Evolutionary conservation across 2,113 vertebrate genomes (phyloP).

Genomic region (Atlantisia rogersi): DNA sequence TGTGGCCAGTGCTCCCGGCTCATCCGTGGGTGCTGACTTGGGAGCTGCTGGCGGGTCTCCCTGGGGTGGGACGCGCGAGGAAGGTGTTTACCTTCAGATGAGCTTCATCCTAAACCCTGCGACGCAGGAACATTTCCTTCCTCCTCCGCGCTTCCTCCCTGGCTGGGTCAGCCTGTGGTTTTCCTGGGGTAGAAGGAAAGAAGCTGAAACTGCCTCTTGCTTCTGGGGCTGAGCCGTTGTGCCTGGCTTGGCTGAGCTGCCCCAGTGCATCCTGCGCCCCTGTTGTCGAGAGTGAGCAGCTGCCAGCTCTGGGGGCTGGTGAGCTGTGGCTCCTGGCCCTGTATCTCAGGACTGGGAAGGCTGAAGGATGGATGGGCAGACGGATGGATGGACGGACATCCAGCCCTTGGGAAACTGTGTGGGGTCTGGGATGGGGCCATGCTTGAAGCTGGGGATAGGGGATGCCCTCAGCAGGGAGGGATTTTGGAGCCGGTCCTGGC

Average conservation of each 20-base stretch:
- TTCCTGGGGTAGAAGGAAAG: conserved; percentile 6
- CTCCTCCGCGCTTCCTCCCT: conserved; percentile 14
- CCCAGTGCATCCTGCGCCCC: fast-evolving
- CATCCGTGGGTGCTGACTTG: neutral
- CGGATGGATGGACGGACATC: neutral
- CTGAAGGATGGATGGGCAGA: neutral
- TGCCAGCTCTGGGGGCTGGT: neutral
- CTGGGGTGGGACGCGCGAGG: fast-evolving
- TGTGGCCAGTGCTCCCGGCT: neutral
- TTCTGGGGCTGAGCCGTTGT: neutral
- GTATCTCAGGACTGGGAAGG: fast-evolving
- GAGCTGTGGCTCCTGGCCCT: neutral
- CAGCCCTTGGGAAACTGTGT: neutral
- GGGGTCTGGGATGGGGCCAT: neutral
- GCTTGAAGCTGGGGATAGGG: neutral
- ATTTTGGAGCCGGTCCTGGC: neutral
- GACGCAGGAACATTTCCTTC: neutral
- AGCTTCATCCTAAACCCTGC: neutral
- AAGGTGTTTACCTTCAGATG: neutral
- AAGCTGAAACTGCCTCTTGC: neutral
- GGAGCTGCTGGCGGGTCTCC: neutral
- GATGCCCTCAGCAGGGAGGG: neutral
- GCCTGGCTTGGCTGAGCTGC: neutral
- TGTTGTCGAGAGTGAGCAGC: fast-evolving
- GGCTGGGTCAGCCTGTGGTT: neutral